Conservation (phyloP, 2,113 vertebrate genomes). For the Alligator mississippiensis region DNA sequence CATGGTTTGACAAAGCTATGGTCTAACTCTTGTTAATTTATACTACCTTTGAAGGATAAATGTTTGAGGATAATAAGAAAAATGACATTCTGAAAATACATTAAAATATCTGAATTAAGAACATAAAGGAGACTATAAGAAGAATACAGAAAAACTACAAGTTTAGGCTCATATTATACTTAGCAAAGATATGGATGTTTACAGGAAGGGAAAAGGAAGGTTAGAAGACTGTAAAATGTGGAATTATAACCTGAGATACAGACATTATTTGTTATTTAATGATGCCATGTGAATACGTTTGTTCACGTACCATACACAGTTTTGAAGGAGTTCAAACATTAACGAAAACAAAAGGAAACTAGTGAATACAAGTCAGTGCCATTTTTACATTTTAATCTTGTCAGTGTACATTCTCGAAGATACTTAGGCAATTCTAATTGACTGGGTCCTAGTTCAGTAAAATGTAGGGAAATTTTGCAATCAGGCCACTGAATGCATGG, state of each 20-base stretch:
- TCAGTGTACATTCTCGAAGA: conserved; percentile 18
- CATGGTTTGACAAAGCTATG: background rate
- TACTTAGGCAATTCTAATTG: conserved; percentile 65
- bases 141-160: accelerated
- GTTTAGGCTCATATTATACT: background rate
- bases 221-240: background rate
- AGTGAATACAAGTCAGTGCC: conserved; percentile 24
- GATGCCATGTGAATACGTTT: conserved; percentile 3
- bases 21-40: background rate
- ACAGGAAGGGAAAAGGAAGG: background rate
- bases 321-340: conserved; percentile 28
- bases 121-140: background rate
- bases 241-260: background rate
- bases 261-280: conserved; percentile 20
- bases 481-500: conserved; percentile 69
- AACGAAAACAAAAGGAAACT: conserved; percentile 20
- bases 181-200: background rate
- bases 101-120: background rate
- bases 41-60: background rate
- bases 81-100: background rate
- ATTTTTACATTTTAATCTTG: conserved; percentile 20
- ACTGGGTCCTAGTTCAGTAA: conserved; percentile 67
- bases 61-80: background rate
- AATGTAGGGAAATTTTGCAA: conserved; percentile 68
- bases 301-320: background rate